phyloP scores from a whole-genome alignment of 2,113 vertebrate genomes.

The Hemiprocne comata region DNA sequence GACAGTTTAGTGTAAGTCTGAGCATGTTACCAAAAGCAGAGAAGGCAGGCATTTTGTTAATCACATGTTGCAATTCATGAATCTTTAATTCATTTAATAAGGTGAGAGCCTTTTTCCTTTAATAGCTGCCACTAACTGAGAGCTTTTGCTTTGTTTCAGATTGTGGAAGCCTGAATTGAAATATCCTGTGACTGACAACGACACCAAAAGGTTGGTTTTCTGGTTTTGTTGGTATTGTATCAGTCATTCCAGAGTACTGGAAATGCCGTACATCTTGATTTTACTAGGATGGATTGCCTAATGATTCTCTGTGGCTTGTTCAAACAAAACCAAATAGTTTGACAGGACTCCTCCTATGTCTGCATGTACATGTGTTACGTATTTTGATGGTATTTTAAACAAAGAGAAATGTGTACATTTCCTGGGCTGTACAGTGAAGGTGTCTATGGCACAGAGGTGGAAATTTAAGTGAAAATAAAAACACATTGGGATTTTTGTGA shows the following conservation, averaged over 20 bases:
- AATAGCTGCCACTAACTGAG: slow-evolving; percentile 1
- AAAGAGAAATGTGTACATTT: accelerated
- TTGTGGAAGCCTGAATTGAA: slow-evolving; percentile 44
- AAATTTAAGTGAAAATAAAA: slow-evolving; percentile 1
- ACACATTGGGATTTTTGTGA: background rate
- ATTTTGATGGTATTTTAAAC: background rate
- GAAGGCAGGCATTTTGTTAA: background rate
- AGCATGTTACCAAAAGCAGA: background rate
- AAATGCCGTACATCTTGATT: background rate
- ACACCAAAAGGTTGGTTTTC: slow-evolving; percentile 61
- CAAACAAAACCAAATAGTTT: background rate
- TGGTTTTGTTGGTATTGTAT: background rate
- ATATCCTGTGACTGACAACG: slow-evolving; percentile 2
- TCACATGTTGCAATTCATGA: background rate
- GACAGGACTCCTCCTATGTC: background rate
- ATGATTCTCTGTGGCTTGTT: background rate
- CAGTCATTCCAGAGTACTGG: background rate
- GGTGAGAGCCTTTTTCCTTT: background rate
- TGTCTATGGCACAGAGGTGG: background rate
- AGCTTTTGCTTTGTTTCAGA: slow-evolving; percentile 65
- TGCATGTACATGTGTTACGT: background rate
- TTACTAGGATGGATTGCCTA: background rate
- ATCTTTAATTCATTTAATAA: background rate
- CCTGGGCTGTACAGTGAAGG: background rate
- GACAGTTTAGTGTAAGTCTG: background rate